Base-by-base conservation (phyloP, 1,140 invertebrate genomes). In the Dufourea novaeangliae region DNA sequence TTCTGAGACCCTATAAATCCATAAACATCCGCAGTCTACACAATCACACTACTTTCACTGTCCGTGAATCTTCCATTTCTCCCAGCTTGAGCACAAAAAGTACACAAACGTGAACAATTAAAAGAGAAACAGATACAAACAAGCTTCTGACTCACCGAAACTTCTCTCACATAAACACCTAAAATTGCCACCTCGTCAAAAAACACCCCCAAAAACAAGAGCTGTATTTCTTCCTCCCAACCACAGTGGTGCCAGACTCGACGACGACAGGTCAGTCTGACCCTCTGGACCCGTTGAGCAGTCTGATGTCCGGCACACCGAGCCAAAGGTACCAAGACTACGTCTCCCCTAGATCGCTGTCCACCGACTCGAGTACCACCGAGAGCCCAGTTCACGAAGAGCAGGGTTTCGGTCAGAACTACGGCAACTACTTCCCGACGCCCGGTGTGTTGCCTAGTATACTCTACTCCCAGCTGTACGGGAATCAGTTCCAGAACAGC, bases 361-460 rank as follows among this genome's bases (percentile, higher is more conserved):
- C 96, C 64, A 96, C 96, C 81, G 95, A 96, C 84, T 96, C 96
- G n/a, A 96, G 96, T 17, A 95, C 96, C 75, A 96, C 96, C 1
- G 96, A 97, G 87, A 96, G 96, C 25, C 96, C 96, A 1, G 96
- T 96, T 1, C 96, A 97, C 91, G 96, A 96, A 87, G 95, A 97
- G 79, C 92, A 90, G 63, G 88, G 88, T 37, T 93, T 95, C 59
- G 94, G 94, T 0, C 95, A 95, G 80, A 95, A 95, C 63, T 94
- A 95, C 72, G 92, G 94, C 64, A 95, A 95, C 86, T 95, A 95
- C 88, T 95, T 94, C 86, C 94, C 93, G 12, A 93, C 94, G 27
- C 93, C 95, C 0, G 95, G 97, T 1, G 88, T 92, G 20, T 90
- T 97, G 52, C 96, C 96, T 0, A 96, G 96, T 86, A 93, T 97